Conservation (phyloP, 2,888 invertebrate species). For the Nesidiocoris tenuis region DNA sequence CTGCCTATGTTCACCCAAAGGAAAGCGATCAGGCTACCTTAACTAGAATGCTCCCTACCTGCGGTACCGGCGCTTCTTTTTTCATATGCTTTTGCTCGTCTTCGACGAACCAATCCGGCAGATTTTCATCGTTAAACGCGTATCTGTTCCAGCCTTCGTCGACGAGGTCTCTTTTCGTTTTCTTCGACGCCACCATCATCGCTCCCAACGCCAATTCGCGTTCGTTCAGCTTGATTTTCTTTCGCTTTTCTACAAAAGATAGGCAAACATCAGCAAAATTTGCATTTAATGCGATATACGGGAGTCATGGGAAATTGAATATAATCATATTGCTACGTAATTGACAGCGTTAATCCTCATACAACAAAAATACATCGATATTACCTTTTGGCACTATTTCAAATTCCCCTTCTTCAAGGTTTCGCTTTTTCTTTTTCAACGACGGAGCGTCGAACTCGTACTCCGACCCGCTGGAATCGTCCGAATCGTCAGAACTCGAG, state of each 20-base stretch:
- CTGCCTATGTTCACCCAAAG: too few relatives aligned
- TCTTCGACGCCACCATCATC: slow-evolving; percentile 85
- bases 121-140: slow-evolving; percentile 82
- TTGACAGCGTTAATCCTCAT: too few relatives aligned
- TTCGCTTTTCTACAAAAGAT: slow-evolving; percentile 53
- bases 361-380: slow-evolving; percentile 24
- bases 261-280: background rate
- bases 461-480: slow-evolving; percentile 54
- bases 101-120: slow-evolving; percentile 94
- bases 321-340: too few relatives aligned
- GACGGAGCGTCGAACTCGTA: slow-evolving; percentile 55
- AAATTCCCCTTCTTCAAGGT: slow-evolving; percentile 55
- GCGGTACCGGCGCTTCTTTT: slow-evolving; percentile 79
- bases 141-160: slow-evolving; percentile 93
- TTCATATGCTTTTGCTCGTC: slow-evolving; percentile 91
- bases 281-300: too few relatives aligned
- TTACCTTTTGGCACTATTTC: slow-evolving; percentile 65
- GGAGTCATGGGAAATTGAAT: too few relatives aligned
- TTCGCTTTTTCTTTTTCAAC: slow-evolving; percentile 52
- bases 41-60: slow-evolving; percentile 57
- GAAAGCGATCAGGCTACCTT: background rate
- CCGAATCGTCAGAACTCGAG: slow-evolving; percentile 55
- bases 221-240: slow-evolving; percentile 68
- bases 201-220: slow-evolving; percentile 91
- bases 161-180: slow-evolving; percentile 82